Evolutionary conservation across 2,888 invertebrate genomes (phyloP).

Genomic region (Geotrupes spiniger): DNA sequence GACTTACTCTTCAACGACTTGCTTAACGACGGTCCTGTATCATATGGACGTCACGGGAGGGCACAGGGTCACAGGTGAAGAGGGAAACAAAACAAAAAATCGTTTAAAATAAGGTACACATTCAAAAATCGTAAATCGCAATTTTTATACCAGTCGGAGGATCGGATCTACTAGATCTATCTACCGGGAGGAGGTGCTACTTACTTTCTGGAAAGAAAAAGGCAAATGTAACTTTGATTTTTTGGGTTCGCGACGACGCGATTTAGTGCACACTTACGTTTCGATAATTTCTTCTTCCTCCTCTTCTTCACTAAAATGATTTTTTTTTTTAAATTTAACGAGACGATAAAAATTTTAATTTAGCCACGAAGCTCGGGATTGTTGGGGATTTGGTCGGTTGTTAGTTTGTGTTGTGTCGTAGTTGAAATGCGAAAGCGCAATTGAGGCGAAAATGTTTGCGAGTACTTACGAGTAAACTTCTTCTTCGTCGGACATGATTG

Average conservation of each 20-base stretch:
- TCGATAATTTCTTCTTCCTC: conserved; percentile 75
- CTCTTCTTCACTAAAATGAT: conserved; percentile 63
- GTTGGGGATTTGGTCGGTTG: conserved; percentile 24
- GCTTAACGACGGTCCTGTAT: conserved; percentile 44
- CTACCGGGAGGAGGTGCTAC: conserved; percentile 34
- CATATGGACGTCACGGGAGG: conserved; percentile 35
- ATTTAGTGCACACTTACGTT: conserved; percentile 75
- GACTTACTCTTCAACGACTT: conserved; percentile 46
- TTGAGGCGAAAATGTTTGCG: neutral
- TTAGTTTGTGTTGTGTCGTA: conserved; percentile 20
- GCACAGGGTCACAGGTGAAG: conserved; percentile 31
- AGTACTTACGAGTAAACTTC: conserved; percentile 89
- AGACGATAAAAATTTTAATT: too few species aligned
- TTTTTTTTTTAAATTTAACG: too few species aligned
- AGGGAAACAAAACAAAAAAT: conserved; percentile 40
- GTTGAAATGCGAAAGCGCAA: conserved; percentile 1
- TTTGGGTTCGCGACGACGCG: too few species aligned
- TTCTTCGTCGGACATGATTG: conserved; percentile 92
- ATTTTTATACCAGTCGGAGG: conserved; percentile 6
- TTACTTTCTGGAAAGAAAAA: conserved; percentile 56
- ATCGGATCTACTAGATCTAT: neutral
- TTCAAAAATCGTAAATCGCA: conserved; percentile 23
- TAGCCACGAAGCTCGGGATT: conserved; percentile 26
- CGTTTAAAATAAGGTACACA: conserved; percentile 37
- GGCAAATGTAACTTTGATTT: conserved; percentile 19